Percentiles rank a stretch among this genome's conserved stretches.
phyloP scores from a whole-genome alignment of 2,113 vertebrate genomes.

The Lynx canadensis region DNA sequence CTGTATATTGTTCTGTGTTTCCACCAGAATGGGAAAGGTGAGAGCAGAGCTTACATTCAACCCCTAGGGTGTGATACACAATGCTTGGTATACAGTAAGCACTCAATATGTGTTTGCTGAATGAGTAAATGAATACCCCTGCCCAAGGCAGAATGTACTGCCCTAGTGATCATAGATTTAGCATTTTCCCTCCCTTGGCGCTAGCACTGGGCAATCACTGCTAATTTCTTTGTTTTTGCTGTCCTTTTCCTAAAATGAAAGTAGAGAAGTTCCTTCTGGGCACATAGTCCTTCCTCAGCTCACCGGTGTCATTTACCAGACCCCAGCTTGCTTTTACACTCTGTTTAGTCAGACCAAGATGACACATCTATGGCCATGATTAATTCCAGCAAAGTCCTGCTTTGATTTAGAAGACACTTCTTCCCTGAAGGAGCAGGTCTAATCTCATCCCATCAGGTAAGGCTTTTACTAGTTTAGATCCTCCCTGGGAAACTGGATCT shows the following conservation, averaged over 20 bases:
- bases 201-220: background rate
- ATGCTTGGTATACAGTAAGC: background rate
- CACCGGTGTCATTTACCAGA: background rate
- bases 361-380: background rate
- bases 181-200: background rate
- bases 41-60: background rate
- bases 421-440: background rate
- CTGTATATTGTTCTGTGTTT: background rate
- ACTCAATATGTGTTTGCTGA: background rate
- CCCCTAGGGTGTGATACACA: too few relatives aligned
- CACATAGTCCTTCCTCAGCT: background rate
- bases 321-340: background rate
- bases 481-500: background rate
- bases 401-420: background rate
- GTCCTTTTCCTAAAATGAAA: background rate
- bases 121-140: background rate
- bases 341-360: background rate
- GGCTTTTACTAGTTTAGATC: background rate
- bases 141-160: background rate
- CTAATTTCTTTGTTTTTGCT: background rate
- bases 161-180: background rate
- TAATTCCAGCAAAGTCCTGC: background rate
- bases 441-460: background rate
- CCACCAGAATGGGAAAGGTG: background rate
- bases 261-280: background rate